Percentiles rank a stretch among this genome's conserved stretches.
Conservation (phyloP, 2,113 vertebrate genomes). For the Scopus umbretta region DNA sequence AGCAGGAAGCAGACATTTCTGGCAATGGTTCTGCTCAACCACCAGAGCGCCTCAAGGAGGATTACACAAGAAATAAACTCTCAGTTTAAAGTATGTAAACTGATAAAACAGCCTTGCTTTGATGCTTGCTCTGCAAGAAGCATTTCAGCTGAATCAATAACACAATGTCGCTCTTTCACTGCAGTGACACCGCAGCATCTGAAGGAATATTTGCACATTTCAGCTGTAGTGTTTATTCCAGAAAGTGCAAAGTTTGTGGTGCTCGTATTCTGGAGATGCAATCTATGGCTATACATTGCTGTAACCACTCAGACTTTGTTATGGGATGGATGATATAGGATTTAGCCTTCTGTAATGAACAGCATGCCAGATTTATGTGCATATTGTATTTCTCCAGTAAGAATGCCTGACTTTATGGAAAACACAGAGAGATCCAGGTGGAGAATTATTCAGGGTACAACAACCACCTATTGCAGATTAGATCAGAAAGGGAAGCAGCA, state of each 20-base stretch:
- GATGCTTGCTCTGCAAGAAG: slow-evolving; percentile 52
- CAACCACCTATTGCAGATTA: background rate
- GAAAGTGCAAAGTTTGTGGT: background rate
- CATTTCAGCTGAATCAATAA: slow-evolving; percentile 59
- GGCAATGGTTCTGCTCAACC: slow-evolving; percentile 2
- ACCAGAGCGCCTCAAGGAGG: background rate
- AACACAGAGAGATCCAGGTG: slow-evolving; percentile 5
- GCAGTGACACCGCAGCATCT: background rate
- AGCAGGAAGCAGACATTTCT: slow-evolving; percentile 27
- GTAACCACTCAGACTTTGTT: background rate
- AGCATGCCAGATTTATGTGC: background rate
- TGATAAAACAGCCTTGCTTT: slow-evolving; percentile 63
- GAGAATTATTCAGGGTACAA: slow-evolving; percentile 22
- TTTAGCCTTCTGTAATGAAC: background rate
- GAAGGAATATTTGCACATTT: slow-evolving; percentile 24
- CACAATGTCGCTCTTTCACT: background rate
- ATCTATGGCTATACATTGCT: background rate
- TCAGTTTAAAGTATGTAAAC: slow-evolving; percentile 54
- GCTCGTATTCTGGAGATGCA: background rate
- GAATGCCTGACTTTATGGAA: slow-evolving; percentile 11
- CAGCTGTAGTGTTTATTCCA: slow-evolving; percentile 9
- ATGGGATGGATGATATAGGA: background rate
- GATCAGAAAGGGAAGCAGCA: slow-evolving; percentile 4
- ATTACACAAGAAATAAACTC: slow-evolving; percentile 54
- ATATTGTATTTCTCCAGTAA: slow-evolving; percentile 21